Base-by-base conservation (phyloP, 2,888 invertebrate species). In the Dermolepida albohirtum region DNA sequence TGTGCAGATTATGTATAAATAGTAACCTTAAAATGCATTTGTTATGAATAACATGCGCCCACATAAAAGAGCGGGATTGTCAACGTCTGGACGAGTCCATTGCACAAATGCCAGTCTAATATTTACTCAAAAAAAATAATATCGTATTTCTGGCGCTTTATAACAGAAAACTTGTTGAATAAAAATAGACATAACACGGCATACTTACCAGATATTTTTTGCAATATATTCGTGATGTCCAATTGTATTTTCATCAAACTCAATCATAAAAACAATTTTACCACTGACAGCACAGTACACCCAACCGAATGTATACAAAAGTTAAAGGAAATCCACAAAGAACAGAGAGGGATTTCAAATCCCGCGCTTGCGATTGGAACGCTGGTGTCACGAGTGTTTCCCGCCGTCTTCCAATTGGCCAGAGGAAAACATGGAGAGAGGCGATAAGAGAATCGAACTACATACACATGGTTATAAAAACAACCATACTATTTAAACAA, bases 171-270 rank as follows among this genome's bases (percentile, higher is more conserved):
- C 73, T 64, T 66, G 29, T 44, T 39, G 72, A 77, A 74, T 74
- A 77, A 77, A 70, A 71, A 68, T 65, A 67, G 70, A 78, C 77
- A 78, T 74, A 70, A 69, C 27, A 52, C 39, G 41, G 44, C 69
- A 67, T 76, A 89, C 91, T 89, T 85, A 91, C 91, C 86, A 87
- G 87, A 87, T 88, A 88, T 86, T 88, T 89, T 86, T 86, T 76
- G 84, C 81, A 83, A 87, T 87, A 84, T 87, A 87, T 86, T 89
- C 87, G 85, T 87, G 87, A 85, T 88, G 90, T 86, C 89, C 86
- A 81, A 86, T 83, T 77, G 88, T 87, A 86, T 87, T 90, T 86
- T 89, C 89, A 87, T 88, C 87, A 85, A 90, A 86, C 87, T 90
- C 88, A 85, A 88, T 89, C 89, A 89, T 90, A 78, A 79, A 81